Percentiles rank a stretch among this genome's conserved stretches.
phyloP scores from a whole-genome alignment of 30 jellyfish, hydroid and myxozoan genomes.

The Hydractinia echinata region DNA sequence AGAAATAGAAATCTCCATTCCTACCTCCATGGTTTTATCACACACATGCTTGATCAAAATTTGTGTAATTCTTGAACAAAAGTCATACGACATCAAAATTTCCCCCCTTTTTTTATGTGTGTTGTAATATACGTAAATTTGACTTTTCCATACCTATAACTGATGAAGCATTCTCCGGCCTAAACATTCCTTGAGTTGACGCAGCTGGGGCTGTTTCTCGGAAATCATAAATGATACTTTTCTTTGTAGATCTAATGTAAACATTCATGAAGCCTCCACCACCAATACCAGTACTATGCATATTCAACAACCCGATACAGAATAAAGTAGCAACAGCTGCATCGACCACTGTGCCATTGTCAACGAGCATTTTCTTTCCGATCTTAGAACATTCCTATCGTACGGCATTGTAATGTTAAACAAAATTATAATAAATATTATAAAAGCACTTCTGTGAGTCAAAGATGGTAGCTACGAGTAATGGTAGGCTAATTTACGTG shows the following conservation, averaged over 20 bases:
- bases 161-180: constrained; percentile 22
- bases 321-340: constrained; percentile 59
- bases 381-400: constrained; percentile 60
- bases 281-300: constrained; percentile 86
- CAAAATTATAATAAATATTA: too few relatives aligned
- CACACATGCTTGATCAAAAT: too few relatives aligned
- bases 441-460: too few relatives aligned
- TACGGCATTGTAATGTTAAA: too few relatives aligned
- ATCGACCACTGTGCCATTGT: constrained; percentile 78
- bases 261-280: constrained; percentile 95
- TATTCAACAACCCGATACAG: constrained; percentile 54
- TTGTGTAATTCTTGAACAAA: too few relatives aligned
- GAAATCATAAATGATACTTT: constrained; percentile 44
- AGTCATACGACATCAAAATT: too few relatives aligned
- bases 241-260: constrained; percentile 31
- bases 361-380: constrained; percentile 44
- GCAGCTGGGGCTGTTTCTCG: constrained; percentile 81
- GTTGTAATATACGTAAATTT: too few relatives aligned
- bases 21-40: too few relatives aligned
- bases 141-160: constrained; percentile 1
- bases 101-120: too few relatives aligned
- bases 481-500: too few relatives aligned
- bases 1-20: too few relatives aligned
- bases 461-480: too few relatives aligned
- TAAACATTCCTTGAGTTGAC: constrained; percentile 86